Evolutionary conservation across 2,113 vertebrate species (phyloP).

Genomic region (Triplophysa dalaica): DNA sequence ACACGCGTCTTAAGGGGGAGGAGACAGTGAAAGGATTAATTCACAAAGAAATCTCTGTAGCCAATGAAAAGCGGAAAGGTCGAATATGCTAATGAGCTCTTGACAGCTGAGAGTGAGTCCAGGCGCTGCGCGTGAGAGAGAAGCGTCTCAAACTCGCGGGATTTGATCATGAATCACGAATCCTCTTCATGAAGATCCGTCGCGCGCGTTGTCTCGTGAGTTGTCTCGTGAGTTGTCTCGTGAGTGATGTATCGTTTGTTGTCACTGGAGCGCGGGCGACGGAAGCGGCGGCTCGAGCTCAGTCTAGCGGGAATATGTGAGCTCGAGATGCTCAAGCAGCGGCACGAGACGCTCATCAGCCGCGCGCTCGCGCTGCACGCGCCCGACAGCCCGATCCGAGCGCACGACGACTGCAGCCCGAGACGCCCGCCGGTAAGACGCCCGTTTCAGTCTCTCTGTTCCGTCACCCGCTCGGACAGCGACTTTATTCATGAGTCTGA

Average conservation of each 20-base stretch:
- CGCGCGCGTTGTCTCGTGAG: slow-evolving; percentile 8
- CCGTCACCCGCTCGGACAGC: too few relatives aligned
- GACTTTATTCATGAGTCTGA: too few relatives aligned
- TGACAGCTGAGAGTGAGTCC: slow-evolving; percentile 57
- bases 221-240: slow-evolving; percentile 61
- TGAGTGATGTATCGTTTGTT: slow-evolving; percentile 60
- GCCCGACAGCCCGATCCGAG: slow-evolving; percentile 45
- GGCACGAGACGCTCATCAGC: slow-evolving; percentile 67
- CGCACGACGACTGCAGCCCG: slow-evolving; percentile 46
- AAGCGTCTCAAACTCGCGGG: not conserved
- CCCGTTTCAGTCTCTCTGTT: slow-evolving; percentile 6
- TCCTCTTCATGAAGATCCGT: not conserved
- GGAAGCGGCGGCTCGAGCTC: slow-evolving; percentile 71
- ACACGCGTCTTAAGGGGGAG: too few relatives aligned
- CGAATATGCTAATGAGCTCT: slow-evolving; percentile 47
- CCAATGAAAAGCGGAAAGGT: slow-evolving; percentile 47
- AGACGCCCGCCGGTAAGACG: slow-evolving; percentile 53
- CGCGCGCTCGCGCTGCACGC: slow-evolving; percentile 66
- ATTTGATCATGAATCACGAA: not conserved
- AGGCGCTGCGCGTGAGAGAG: slow-evolving; percentile 14
- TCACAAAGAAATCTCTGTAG: not conserved
- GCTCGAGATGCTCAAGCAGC: slow-evolving; percentile 71
- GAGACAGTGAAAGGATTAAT: slow-evolving; percentile 25
- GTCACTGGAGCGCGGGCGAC: slow-evolving; percentile 67
- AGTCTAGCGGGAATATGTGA: slow-evolving; percentile 70